Percentiles rank a stretch among this genome's conserved stretches.
These are phyloP conservation scores for Trichoplusia ni DNA, from an alignment of 1,140 invertebrate species.

Conservation along the genomic window DNA sequence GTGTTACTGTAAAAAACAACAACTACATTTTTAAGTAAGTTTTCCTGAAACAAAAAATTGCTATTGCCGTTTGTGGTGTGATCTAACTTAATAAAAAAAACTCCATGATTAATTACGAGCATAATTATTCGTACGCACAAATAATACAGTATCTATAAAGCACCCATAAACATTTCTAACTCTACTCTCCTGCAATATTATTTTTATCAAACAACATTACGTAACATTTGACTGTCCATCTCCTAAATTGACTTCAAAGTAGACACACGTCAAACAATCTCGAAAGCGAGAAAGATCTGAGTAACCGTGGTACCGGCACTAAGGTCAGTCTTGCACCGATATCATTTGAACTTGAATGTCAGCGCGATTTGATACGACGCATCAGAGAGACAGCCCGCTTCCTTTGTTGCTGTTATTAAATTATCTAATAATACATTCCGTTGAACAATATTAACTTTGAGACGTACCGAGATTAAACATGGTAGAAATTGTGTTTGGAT, in stretches of 20 bases:
- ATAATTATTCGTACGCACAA: too few species aligned
- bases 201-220: not conserved
- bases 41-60: too few species aligned
- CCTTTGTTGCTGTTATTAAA: conserved; percentile 73
- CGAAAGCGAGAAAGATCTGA: conserved; percentile 5
- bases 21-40: too few species aligned
- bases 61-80: too few species aligned
- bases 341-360: conserved; percentile 70
- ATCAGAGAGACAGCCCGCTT: conserved; percentile 67
- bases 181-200: too few species aligned
- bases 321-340: conserved; percentile 46
- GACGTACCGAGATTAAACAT: not conserved
- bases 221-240: conserved; percentile 8
- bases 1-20: too few species aligned
- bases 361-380: conserved; percentile 71
- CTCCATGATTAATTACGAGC: too few species aligned
- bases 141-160: too few species aligned
- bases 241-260: conserved; percentile 3
- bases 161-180: too few species aligned
- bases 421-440: conserved; percentile 58
- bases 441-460: conserved; percentile 8
- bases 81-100: too few species aligned
- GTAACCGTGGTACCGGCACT: conserved; percentile 17
- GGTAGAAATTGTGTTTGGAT: not conserved
- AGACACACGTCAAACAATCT: conserved; percentile 1